phyloP scores from a whole-genome alignment of 1,140 invertebrate species.

The Fopius arisanus region DNA sequence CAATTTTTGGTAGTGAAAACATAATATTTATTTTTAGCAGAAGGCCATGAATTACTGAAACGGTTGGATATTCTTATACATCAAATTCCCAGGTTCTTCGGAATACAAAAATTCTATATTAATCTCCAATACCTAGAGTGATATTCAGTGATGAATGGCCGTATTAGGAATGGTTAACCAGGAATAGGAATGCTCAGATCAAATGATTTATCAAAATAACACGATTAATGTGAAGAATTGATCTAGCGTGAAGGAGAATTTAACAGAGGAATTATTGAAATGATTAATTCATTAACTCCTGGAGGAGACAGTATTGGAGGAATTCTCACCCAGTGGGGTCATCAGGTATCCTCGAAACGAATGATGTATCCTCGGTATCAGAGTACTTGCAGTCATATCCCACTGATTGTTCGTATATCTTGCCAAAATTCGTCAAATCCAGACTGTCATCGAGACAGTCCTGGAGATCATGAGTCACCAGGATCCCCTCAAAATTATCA shows the following conservation, averaged over 20 bases:
- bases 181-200: no score
- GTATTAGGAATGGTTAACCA: slow-evolving; percentile 54
- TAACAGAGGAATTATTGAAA: no score
- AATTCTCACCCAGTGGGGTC: slow-evolving; percentile 54
- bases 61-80: slow-evolving; percentile 1
- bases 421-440: slow-evolving; percentile 65
- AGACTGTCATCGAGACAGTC: slow-evolving; percentile 68
- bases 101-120: background rate
- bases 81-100: background rate
- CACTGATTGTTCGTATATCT: slow-evolving; percentile 63
- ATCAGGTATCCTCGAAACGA: slow-evolving; percentile 51
- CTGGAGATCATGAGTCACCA: slow-evolving; percentile 66
- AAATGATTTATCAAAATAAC: no score
- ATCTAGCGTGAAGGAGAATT: background rate
- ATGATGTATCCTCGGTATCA: slow-evolving; percentile 51
- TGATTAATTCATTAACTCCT: background rate
- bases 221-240: no score
- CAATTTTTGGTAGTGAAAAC: background rate
- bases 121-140: background rate
- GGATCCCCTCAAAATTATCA: slow-evolving; percentile 58
- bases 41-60: slow-evolving; percentile 27
- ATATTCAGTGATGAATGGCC: slow-evolving; percentile 43
- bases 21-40: slow-evolving; percentile 36
- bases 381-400: slow-evolving; percentile 55
- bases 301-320: background rate